Percentiles rank a stretch among this genome's conserved stretches.
Conservation (phyloP, 2,113 vertebrate genomes). For the Lepus timidus region DNA sequence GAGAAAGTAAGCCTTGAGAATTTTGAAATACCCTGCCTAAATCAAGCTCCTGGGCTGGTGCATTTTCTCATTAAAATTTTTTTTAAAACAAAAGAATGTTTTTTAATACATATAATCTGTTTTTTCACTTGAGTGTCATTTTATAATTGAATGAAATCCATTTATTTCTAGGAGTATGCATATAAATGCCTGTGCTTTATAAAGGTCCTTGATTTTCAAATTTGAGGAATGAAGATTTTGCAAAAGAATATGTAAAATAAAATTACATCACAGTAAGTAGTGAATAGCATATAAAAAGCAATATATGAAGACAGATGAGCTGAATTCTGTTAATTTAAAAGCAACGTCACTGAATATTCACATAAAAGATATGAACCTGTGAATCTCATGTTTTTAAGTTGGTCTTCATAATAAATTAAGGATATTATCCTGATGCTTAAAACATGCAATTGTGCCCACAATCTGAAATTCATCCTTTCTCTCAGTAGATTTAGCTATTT, state of each 20-base stretch:
- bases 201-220: slow-evolving; percentile 43
- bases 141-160: slow-evolving; percentile 34
- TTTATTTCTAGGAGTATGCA: slow-evolving; percentile 46
- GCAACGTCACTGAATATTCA: slow-evolving; percentile 34
- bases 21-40: slow-evolving; percentile 86
- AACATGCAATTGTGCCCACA: background rate
- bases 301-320: background rate
- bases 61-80: slow-evolving; percentile 67
- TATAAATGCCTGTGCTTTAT: slow-evolving; percentile 11
- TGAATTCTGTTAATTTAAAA: slow-evolving; percentile 29
- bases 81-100: background rate
- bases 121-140: background rate
- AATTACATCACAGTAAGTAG: background rate
- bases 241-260: slow-evolving; percentile 16
- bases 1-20: slow-evolving; percentile 85
- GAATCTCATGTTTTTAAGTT: slow-evolving; percentile 14
- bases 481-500: slow-evolving; percentile 38
- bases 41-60: slow-evolving; percentile 74
- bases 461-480: slow-evolving; percentile 57
- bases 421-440: background rate
- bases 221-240: slow-evolving; percentile 41
- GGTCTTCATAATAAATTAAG: background rate
- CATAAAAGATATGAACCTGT: background rate
- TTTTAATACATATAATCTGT: background rate
- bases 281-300: slow-evolving; percentile 10